phyloP scores from a whole-genome alignment of 2,888 invertebrate species.

The Andrena camellia region DNA sequence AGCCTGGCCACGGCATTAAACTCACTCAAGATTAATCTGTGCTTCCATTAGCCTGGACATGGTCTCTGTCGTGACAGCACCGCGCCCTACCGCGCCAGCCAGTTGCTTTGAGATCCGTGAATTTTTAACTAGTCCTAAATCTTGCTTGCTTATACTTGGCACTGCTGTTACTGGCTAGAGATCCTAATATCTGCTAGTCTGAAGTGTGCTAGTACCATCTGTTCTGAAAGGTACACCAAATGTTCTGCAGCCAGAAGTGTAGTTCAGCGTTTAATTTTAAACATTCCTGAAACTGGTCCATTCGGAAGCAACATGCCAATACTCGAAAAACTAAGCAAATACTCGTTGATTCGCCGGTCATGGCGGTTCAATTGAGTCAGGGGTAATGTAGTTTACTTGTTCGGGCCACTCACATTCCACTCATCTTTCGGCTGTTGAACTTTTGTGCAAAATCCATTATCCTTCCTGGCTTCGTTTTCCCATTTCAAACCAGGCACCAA shows the following conservation, averaged over 20 bases:
- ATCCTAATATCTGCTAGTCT: not conserved
- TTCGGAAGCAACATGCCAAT: constrained; percentile 61
- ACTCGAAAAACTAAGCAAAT: constrained; percentile 63
- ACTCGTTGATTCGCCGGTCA: constrained; percentile 49
- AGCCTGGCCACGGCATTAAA: constrained; percentile 72
- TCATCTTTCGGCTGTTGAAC: constrained; percentile 4
- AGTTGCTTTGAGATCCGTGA: constrained; percentile 12
- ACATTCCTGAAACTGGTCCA: constrained; percentile 19
- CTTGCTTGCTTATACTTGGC: not conserved
- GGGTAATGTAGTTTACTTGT: constrained; percentile 76
- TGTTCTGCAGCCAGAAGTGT: not conserved
- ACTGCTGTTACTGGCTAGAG: no score
- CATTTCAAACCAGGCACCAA: not conserved
- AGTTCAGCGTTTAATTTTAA: not conserved
- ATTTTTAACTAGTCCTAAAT: not conserved
- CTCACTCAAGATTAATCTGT: constrained; percentile 78
- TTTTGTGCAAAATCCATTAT: constrained; percentile 2
- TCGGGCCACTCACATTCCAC: constrained; percentile 22
- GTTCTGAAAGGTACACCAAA: no score
- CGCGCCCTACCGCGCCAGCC: constrained; percentile 29
- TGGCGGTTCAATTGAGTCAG: constrained; percentile 44
- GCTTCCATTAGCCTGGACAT: constrained; percentile 72
- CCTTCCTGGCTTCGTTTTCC: not conserved
- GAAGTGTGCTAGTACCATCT: not conserved
- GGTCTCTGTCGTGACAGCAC: constrained; percentile 63